Evolutionary conservation across 2,888 invertebrate species (phyloP).

Genomic region (Thymelicus sylvestris): DNA sequence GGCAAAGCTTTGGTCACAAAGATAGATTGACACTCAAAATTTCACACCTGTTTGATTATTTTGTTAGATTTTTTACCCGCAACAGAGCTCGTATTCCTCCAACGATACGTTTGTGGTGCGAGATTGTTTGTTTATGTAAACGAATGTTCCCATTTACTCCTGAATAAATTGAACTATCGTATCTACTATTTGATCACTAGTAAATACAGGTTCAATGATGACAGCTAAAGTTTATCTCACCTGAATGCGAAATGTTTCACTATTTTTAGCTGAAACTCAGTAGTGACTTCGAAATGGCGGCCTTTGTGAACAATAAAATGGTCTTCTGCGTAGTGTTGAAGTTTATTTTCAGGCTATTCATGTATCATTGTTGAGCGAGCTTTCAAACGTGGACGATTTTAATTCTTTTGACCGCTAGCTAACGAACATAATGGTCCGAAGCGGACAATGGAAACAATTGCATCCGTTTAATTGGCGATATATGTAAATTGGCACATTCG

Average conservation of each 20-base stretch:
- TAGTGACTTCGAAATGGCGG: slow-evolving; percentile 7
- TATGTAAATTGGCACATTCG: background rate
- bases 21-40: too few species aligned
- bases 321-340: slow-evolving; percentile 3
- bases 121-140: too few species aligned
- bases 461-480: background rate
- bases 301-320: slow-evolving; percentile 17
- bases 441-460: slow-evolving; percentile 9
- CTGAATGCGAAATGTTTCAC: background rate
- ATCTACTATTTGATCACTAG: too few species aligned
- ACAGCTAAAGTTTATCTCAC: background rate
- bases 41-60: too few species aligned
- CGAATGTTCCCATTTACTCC: too few species aligned
- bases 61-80: too few species aligned
- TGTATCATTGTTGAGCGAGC: slow-evolving; percentile 13
- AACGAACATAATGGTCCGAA: background rate
- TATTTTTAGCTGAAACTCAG: background rate
- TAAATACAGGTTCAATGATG: background rate
- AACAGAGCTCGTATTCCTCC: too few species aligned
- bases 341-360: slow-evolving; percentile 24
- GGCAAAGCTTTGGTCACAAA: too few species aligned
- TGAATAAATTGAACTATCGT: too few species aligned
- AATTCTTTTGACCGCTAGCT: slow-evolving; percentile 8
- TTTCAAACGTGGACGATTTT: slow-evolving; percentile 17
- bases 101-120: too few species aligned